A percentile compares a stretch with the other conserved stretches of the same genome.
Conservation (phyloP, 2,113 vertebrate species). For the Thalassoma bifasciatum region DNA sequence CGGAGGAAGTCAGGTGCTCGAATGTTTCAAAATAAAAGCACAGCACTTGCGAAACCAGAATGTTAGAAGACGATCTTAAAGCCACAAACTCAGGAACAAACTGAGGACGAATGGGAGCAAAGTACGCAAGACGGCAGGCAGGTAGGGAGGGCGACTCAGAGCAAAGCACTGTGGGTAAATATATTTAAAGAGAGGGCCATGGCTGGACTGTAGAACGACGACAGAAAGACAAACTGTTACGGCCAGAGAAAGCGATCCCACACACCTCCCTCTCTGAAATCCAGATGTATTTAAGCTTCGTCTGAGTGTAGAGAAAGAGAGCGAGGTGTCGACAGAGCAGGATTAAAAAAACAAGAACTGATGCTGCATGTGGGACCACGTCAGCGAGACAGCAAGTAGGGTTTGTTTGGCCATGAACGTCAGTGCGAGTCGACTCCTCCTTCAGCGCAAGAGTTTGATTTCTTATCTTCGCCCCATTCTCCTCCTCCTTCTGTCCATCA, state of each 20-base stretch:
- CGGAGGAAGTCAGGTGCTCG: constrained; percentile 37
- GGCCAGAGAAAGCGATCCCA: constrained; percentile 45
- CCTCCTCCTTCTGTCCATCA: constrained; percentile 18
- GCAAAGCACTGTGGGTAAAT: constrained; percentile 65
- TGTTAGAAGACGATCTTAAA: constrained; percentile 45
- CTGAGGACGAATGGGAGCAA: constrained; percentile 47
- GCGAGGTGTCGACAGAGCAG: constrained; percentile 39
- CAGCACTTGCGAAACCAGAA: constrained; percentile 49
- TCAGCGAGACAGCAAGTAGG: constrained; percentile 18
- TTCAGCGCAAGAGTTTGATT: constrained; percentile 18
- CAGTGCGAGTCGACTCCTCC: constrained; percentile 38
- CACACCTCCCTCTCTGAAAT: constrained; percentile 16
- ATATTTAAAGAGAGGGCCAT: constrained; percentile 17
- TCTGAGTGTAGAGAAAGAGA: neutral
- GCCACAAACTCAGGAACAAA: constrained; percentile 51
- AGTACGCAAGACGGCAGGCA: constrained; percentile 3
- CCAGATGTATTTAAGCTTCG: too few relatives aligned
- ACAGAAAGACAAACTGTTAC: constrained; percentile 41
- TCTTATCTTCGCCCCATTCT: constrained; percentile 52
- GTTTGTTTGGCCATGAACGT: constrained; percentile 37
- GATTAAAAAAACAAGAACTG: constrained; percentile 22
- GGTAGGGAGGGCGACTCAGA: constrained; percentile 29
- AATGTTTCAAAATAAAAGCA: constrained; percentile 16
- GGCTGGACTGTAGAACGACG: constrained; percentile 53
- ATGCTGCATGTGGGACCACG: constrained; percentile 57